These are phyloP conservation scores for Lasioglossum calceatum DNA, from an alignment of 2,888 invertebrate species.

Conservation along the genomic window DNA sequence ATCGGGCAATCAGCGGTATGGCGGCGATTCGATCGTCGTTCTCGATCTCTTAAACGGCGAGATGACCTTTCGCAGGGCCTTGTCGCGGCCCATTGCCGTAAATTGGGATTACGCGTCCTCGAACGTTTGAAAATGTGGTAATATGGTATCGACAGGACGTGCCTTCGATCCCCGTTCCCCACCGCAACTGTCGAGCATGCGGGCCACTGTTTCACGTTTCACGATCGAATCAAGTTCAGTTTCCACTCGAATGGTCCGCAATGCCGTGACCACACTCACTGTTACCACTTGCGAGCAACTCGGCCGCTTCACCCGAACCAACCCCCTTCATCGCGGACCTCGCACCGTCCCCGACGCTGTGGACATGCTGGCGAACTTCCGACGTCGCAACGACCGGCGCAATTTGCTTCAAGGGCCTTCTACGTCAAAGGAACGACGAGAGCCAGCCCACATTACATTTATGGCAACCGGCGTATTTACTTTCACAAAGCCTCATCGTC, in stretches of 20 bases:
- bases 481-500: slow-evolving; percentile 35
- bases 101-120: slow-evolving; percentile 45
- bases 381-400: slow-evolving; percentile 59
- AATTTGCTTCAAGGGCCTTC: slow-evolving; percentile 63
- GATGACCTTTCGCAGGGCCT: slow-evolving; percentile 1
- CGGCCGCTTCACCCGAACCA: background rate
- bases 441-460: slow-evolving; percentile 48
- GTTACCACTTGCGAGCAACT: slow-evolving; percentile 62
- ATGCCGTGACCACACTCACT: slow-evolving; percentile 69
- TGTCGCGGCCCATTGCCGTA: slow-evolving; percentile 19
- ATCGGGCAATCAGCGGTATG: background rate
- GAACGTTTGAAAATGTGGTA: slow-evolving; percentile 47
- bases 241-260: slow-evolving; percentile 67
- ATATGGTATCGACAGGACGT: slow-evolving; percentile 61
- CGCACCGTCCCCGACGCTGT: slow-evolving; percentile 23
- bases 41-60: slow-evolving; percentile 21
- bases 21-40: background rate
- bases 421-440: slow-evolving; percentile 61
- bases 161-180: slow-evolving; percentile 51
- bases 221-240: slow-evolving; percentile 69
- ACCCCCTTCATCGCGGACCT: background rate
- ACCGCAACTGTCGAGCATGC: slow-evolving; percentile 57
- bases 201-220: slow-evolving; percentile 66
- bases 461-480: slow-evolving; percentile 48
- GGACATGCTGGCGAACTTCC: slow-evolving; percentile 63